Evolutionary conservation across 1,140 invertebrate genomes (phyloP).

Genomic region (Delia radicum): DNA sequence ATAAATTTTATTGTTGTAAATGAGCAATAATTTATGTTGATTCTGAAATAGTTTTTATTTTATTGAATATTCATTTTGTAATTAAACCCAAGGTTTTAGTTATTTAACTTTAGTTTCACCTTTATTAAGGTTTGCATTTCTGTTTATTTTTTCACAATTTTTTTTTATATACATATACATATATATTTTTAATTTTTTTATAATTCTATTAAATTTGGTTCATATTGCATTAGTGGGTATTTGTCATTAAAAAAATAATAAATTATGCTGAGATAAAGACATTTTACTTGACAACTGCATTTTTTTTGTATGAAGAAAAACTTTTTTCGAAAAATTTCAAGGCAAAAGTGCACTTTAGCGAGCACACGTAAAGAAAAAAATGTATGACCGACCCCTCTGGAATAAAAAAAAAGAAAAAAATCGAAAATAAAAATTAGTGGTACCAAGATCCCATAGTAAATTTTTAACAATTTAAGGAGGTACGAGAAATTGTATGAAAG

Average conservation of each 20-base stretch:
- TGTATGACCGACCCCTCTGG: no score
- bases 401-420: no score
- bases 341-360: no score
- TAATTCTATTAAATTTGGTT: neutral
- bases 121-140: slow-evolving; percentile 5
- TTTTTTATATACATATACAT: no score
- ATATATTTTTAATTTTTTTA: neutral
- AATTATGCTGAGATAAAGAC: neutral
- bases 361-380: no score
- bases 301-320: no score
- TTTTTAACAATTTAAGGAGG: no score
- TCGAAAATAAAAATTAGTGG: no score
- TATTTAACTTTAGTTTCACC: slow-evolving; percentile 21
- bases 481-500: no score
- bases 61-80: slow-evolving; percentile 2
- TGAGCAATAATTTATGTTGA: neutral
- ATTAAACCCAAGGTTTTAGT: slow-evolving; percentile 23
- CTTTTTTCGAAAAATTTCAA: no score
- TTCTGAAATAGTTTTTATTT: slow-evolving; percentile 19
- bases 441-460: no score
- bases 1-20: neutral
- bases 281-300: neutral
- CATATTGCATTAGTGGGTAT: neutral
- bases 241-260: neutral
- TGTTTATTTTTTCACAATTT: neutral